Evolutionary conservation across 2,113 vertebrate species (phyloP).

Genomic region (Dendrocopos noguchii): DNA sequence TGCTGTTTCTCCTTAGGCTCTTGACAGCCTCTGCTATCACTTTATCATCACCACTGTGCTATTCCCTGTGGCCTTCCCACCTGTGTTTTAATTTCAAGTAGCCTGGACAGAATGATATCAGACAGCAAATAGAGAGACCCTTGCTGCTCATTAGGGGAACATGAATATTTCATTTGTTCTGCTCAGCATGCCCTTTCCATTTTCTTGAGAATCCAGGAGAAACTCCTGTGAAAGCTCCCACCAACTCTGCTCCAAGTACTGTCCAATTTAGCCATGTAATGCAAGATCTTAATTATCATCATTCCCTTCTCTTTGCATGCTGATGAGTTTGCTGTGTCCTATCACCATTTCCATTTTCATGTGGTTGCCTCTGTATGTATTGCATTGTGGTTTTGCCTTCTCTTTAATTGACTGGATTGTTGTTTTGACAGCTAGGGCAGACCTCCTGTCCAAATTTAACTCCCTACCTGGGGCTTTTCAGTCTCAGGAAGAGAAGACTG

Average conservation of each 20-base stretch:
- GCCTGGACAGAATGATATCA: neutral
- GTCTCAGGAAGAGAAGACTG: no score
- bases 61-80: neutral
- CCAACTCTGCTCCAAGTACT: neutral
- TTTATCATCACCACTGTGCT: neutral
- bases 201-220: neutral
- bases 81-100: slow-evolving; percentile 16
- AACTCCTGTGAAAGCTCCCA: neutral
- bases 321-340: neutral
- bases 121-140: neutral
- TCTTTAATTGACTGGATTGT: neutral
- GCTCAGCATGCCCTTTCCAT: neutral
- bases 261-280: neutral
- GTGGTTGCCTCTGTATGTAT: neutral
- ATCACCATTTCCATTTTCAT: neutral
- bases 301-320: neutral
- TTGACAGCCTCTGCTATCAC: neutral
- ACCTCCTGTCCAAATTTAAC: neutral
- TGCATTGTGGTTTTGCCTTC: accelerated
- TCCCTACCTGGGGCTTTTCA: no score
- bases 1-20: neutral
- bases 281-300: neutral
- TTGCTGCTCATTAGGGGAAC: slow-evolving; percentile 12
- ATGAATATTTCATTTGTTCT: slow-evolving; percentile 28
- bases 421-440: neutral